phyloP scores from a whole-genome alignment of 2,113 vertebrate genomes.

The Gila orcuttii region DNA sequence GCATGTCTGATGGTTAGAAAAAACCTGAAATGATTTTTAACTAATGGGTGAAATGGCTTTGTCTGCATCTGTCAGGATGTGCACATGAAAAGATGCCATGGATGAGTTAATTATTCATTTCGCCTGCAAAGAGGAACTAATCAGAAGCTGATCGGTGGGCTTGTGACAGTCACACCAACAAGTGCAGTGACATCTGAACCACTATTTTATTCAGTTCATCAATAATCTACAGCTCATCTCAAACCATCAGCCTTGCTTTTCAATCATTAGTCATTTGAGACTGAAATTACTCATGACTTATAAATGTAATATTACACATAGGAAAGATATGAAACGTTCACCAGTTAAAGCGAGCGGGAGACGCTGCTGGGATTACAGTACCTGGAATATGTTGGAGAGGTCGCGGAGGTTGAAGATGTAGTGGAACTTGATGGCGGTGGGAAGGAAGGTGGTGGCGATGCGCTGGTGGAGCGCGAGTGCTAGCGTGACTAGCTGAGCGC shows the following conservation, averaged over 20 bases:
- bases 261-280: too few species aligned
- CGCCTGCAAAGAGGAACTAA: constrained; percentile 30
- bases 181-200: too few species aligned
- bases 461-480: constrained; percentile 85
- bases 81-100: not conserved
- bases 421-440: constrained; percentile 94
- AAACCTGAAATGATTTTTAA: not conserved
- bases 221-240: not conserved
- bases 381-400: constrained; percentile 95
- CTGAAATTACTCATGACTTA: not conserved
- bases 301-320: constrained; percentile 61
- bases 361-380: constrained; percentile 55
- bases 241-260: not conserved
- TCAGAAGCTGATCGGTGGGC: constrained; percentile 24
- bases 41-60: constrained; percentile 22
- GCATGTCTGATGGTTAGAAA: not conserved
- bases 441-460: constrained; percentile 84
- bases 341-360: not conserved
- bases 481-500: constrained; percentile 79
- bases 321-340: not conserved
- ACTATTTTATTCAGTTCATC: not conserved
- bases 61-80: constrained; percentile 14
- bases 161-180: not conserved
- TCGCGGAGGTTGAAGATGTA: constrained; percentile 95
- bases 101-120: constrained; percentile 42